These are phyloP conservation scores for Nestor notabilis DNA, from an alignment of 2,113 vertebrate species.

Conservation along the genomic window DNA sequence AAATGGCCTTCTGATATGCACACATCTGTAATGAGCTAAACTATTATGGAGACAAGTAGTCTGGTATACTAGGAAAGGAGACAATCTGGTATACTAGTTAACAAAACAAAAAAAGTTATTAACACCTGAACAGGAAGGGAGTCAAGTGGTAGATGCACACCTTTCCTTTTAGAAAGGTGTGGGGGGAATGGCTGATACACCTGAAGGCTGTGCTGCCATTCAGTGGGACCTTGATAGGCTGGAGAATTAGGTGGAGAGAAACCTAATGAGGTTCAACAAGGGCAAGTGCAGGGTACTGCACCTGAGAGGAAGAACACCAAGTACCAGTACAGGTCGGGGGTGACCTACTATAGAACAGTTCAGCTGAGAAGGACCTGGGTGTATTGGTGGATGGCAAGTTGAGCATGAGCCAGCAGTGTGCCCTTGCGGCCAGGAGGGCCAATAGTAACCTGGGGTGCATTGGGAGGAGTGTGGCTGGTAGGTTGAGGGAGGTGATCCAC, in stretches of 20 bases:
- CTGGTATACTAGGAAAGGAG: background rate
- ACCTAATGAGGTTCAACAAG: background rate
- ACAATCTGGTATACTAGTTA: background rate
- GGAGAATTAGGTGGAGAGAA: background rate
- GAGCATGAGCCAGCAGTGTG: background rate
- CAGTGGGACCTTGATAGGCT: background rate
- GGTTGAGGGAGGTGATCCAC: background rate
- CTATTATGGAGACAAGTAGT: background rate
- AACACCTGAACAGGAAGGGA: background rate
- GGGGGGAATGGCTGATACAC: background rate
- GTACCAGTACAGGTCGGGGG: background rate
- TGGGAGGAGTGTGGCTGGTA: background rate
- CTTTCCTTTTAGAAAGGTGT: background rate
- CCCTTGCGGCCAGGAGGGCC: background rate
- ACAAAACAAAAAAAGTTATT: background rate
- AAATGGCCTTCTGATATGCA: background rate
- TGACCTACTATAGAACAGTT: background rate
- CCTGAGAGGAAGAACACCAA: background rate
- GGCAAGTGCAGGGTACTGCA: background rate
- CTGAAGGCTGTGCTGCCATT: background rate
- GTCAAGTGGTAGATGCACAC: background rate
- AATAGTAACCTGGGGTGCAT: background rate
- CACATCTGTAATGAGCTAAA: background rate
- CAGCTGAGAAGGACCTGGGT: background rate
- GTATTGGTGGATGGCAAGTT: background rate